Percentiles rank a stretch among this genome's conserved stretches.
Conservation (phyloP, 2,113 vertebrate species). For the Odocoileus virginianus region DNA sequence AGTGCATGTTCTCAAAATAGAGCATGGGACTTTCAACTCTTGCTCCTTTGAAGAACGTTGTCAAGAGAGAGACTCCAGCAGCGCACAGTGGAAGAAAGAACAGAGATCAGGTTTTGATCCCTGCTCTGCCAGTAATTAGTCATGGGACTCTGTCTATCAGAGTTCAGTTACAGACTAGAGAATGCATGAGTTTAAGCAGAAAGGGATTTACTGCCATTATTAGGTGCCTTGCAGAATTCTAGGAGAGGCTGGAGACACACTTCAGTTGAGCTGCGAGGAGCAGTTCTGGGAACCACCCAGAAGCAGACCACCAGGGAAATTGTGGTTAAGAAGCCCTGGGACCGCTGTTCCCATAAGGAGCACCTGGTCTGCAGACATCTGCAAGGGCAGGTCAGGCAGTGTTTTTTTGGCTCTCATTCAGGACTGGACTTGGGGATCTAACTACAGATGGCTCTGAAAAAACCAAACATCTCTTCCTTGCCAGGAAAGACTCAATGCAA, state of each 20-base stretch:
- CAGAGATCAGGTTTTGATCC: constrained; percentile 12
- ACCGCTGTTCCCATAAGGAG: rapidly evolving
- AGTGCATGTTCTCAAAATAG: neutral
- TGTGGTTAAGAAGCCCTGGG: neutral
- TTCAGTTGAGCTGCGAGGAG: neutral
- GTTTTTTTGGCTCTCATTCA: neutral
- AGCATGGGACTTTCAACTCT: constrained; percentile 3
- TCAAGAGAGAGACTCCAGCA: neutral
- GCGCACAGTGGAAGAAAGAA: neutral
- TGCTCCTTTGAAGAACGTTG: constrained; percentile 40
- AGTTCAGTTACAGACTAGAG: neutral
- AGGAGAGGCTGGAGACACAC: neutral
- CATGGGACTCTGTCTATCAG: neutral
- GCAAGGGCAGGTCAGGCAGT: rapidly evolving
- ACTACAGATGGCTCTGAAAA: neutral
- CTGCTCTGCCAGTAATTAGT: constrained; percentile 36
- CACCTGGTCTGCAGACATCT: neutral
- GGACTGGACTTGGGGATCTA: neutral
- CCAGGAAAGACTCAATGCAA: neutral
- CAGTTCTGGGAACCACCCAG: neutral
- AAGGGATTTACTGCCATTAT: neutral
- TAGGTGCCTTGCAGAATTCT: neutral
- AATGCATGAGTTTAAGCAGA: neutral
- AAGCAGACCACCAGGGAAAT: neutral
- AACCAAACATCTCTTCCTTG: neutral